phyloP scores from a whole-genome alignment of 2,797 vertebrate species.

The Myotis daubentonii region DNA sequence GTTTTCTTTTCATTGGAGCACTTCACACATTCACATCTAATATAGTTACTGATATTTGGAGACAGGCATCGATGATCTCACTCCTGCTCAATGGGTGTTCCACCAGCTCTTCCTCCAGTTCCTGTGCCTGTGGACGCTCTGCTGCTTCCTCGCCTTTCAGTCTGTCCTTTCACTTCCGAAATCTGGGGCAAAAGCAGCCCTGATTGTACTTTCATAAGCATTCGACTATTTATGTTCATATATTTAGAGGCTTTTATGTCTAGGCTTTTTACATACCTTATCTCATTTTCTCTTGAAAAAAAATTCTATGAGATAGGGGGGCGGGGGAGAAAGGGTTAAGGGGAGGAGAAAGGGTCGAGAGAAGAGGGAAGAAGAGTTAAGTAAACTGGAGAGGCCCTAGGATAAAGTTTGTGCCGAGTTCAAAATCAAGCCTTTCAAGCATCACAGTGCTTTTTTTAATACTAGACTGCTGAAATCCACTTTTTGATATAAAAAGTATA shows the following conservation, averaged over 20 bases:
- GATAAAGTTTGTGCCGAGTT: not conserved
- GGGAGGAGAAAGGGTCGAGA: accelerated
- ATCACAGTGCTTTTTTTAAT: not conserved
- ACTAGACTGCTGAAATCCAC: not conserved
- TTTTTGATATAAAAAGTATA: not conserved
- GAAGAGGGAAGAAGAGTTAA: not conserved
- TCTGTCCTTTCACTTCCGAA: not conserved
- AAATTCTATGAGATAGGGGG: not conserved
- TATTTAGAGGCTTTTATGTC: not conserved
- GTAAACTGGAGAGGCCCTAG: not conserved
- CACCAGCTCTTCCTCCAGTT: not conserved
- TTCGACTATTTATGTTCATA: not conserved
- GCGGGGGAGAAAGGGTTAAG: not conserved
- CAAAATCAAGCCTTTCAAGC: not conserved
- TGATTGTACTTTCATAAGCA: not conserved
- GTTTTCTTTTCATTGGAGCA: not conserved
- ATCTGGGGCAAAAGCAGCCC: not conserved
- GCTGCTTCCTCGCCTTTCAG: not conserved
- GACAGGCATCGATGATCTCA: not conserved
- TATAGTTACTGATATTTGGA: not conserved
- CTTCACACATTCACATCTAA: not conserved
- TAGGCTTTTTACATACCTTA: not conserved
- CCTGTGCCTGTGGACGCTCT: not conserved
- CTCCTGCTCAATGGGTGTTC: not conserved
- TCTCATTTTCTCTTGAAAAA: not conserved